Conservation (phyloP, 2,888 invertebrate genomes). For the Parasteatoda lunata region DNA sequence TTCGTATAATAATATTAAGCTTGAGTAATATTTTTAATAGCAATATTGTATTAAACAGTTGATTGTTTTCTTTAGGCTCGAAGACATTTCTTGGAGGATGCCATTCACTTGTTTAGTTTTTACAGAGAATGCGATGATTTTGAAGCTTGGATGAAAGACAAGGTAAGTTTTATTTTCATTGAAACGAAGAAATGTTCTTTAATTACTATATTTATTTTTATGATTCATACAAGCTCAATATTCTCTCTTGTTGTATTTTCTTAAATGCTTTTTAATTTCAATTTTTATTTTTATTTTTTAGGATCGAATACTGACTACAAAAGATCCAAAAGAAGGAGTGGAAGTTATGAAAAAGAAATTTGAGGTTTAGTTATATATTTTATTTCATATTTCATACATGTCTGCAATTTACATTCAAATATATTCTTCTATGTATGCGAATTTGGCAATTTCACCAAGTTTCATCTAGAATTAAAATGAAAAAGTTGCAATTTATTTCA, state of each 20-base stretch:
- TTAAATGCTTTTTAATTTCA: background rate
- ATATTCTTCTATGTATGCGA: background rate
- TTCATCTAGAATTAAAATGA: background rate
- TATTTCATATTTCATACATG: background rate
- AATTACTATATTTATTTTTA: background rate
- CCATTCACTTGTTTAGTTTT: constrained; percentile 92
- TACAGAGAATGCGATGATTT: constrained; percentile 98
- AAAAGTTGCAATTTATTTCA: background rate
- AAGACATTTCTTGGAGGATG: constrained; percentile 89
- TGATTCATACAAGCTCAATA: no score
- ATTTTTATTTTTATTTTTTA: constrained; percentile 69
- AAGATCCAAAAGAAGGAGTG: constrained; percentile 90
- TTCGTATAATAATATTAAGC: background rate
- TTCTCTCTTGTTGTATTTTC: no score
- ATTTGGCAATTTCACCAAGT: background rate
- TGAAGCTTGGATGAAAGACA: constrained; percentile 97
- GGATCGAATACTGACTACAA: constrained; percentile 87
- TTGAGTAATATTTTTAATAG: background rate
- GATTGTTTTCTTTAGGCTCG: constrained; percentile 77
- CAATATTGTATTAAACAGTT: no score
- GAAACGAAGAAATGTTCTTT: background rate
- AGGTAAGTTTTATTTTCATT: constrained; percentile 75
- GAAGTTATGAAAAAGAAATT: constrained; percentile 95
- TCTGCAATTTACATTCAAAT: background rate
- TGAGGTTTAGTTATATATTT: constrained; percentile 79